These are phyloP conservation scores for Pantherophis vulpinus DNA, from an alignment of 2,797 vertebrate species.

Conservation along the genomic window DNA sequence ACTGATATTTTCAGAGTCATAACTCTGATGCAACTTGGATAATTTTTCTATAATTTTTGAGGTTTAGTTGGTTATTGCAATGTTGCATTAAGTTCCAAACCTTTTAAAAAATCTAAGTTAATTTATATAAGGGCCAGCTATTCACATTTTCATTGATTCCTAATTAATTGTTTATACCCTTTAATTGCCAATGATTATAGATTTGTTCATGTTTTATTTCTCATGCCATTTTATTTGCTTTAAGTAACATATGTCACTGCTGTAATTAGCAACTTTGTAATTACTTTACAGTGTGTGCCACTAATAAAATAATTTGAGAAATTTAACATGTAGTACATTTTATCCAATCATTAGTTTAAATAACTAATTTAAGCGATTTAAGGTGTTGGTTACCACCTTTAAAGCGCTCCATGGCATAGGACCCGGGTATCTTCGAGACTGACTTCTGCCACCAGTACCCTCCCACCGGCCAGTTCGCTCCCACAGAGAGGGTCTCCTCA, in stretches of 20 bases:
- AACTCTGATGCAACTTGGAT: not conserved
- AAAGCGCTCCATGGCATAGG: no score
- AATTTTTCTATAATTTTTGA: not conserved
- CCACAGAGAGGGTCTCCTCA: no score
- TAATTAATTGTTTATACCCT: slow-evolving; percentile 23
- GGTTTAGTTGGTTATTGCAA: not conserved
- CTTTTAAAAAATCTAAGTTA: slow-evolving; percentile 22
- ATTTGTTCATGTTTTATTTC: slow-evolving; percentile 21
- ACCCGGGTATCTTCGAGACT: no score
- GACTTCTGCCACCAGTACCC: no score
- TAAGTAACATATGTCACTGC: slow-evolving; percentile 30
- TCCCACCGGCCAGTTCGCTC: no score
- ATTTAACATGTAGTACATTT: slow-evolving; percentile 35
- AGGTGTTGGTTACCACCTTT: no score
- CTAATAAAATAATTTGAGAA: slow-evolving; percentile 33
- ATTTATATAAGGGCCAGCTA: not conserved
- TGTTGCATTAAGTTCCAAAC: not conserved
- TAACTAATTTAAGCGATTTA: slow-evolving; percentile 17
- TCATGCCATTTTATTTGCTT: slow-evolving; percentile 38
- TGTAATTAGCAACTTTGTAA: slow-evolving; percentile 25
- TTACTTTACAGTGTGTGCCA: slow-evolving; percentile 34
- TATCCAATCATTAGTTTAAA: slow-evolving; percentile 42
- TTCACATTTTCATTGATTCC: slow-evolving; percentile 29
- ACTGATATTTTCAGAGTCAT: not conserved
- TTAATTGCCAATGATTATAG: slow-evolving; percentile 20